Conservation (phyloP, 2,888 invertebrate species). For the Pseudeuparius sepicola region DNA sequence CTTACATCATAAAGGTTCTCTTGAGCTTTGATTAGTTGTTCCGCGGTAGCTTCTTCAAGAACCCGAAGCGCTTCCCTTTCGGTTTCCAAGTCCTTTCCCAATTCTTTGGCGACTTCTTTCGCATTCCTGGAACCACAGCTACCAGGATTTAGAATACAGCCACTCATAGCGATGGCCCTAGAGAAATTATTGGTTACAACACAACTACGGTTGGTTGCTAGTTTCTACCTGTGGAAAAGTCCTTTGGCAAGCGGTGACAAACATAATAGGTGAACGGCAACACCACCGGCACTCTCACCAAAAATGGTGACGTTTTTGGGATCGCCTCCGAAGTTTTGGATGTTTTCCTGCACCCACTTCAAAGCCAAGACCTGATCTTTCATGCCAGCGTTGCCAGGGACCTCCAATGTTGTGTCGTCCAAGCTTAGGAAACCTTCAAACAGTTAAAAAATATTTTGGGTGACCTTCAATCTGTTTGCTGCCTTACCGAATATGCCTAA, state of each 20-base stretch:
- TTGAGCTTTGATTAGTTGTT: no score
- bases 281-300: constrained; percentile 45
- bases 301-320: constrained; percentile 41
- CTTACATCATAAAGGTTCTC: no score
- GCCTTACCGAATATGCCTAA: constrained; percentile 36
- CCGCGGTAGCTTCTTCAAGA: constrained; percentile 33
- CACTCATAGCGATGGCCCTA: constrained; percentile 35
- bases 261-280: constrained; percentile 41
- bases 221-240: no score
- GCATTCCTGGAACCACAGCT: constrained; percentile 25
- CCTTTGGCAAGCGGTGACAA: constrained; percentile 41
- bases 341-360: no score
- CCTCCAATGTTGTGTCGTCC: constrained; percentile 37
- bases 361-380: no score
- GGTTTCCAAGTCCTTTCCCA: constrained; percentile 22
- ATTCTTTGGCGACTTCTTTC: constrained; percentile 21
- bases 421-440: constrained; percentile 40
- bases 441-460: no score
- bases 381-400: no score
- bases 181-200: no score
- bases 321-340: no score
- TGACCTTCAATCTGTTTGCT: no score
- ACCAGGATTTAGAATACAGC: constrained; percentile 30
- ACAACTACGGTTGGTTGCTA: neutral
- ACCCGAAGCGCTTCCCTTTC: constrained; percentile 29